These are phyloP conservation scores for Laspeyria flexula DNA, from an alignment of 2,888 invertebrate genomes.

Conservation along the genomic window DNA sequence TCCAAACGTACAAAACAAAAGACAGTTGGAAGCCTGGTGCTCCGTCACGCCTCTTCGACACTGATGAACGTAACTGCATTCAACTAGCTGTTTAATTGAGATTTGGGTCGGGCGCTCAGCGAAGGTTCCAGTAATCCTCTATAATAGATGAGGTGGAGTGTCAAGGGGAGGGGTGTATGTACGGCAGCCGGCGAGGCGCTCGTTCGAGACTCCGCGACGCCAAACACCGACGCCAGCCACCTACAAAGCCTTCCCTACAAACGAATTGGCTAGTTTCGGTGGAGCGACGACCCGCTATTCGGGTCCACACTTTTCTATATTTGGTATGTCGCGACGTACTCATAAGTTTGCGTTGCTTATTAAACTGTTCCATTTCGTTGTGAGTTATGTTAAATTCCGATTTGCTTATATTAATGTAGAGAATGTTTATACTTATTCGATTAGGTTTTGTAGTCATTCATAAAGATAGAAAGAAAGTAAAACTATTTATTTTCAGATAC, in stretches of 20 bases:
- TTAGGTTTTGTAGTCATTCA: no score
- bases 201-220: slow-evolving; percentile 40
- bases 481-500: no score
- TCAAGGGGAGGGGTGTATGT: slow-evolving; percentile 10
- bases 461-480: no score
- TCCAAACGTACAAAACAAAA: no score
- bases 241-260: slow-evolving; percentile 6
- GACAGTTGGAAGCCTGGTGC: not conserved
- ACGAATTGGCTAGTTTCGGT: slow-evolving; percentile 12
- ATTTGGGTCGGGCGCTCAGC: not conserved
- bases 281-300: not conserved
- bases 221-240: slow-evolving; percentile 11
- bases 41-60: not conserved
- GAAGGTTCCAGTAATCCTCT: slow-evolving; percentile 1
- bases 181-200: slow-evolving; percentile 19
- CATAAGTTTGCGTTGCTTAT: not conserved
- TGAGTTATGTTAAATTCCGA: not conserved
- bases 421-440: no score
- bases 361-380: not conserved
- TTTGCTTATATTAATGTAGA: not conserved
- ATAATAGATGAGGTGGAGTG: slow-evolving; percentile 26
- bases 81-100: slow-evolving; percentile 5
- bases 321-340: not conserved
- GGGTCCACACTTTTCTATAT: not conserved
- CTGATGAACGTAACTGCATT: not conserved